phyloP scores from a whole-genome alignment of 1,140 invertebrate species.

The Lethocerus indicus region DNA sequence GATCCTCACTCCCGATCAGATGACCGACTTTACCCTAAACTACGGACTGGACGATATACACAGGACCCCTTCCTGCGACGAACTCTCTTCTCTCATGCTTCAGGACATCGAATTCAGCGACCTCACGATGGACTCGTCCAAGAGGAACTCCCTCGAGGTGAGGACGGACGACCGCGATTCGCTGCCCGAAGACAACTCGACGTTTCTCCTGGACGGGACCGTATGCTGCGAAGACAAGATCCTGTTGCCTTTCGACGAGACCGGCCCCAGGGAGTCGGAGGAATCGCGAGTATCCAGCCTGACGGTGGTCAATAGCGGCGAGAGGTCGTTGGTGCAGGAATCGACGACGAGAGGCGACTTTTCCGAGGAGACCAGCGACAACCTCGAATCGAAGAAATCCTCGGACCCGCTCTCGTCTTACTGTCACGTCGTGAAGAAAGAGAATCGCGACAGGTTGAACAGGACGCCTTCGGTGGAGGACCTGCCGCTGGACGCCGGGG shows the following conservation, averaged over 20 bases:
- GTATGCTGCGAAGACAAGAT: no score
- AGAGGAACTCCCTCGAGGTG: slow-evolving; percentile 10
- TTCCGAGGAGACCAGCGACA: slow-evolving; percentile 14
- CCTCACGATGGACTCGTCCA: slow-evolving; percentile 2
- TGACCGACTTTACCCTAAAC: slow-evolving; percentile 41
- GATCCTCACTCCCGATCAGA: slow-evolving; percentile 71
- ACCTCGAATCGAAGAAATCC: slow-evolving; percentile 12
- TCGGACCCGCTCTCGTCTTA: slow-evolving; percentile 3
- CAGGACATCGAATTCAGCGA: slow-evolving; percentile 7
- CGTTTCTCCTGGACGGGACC: neutral
- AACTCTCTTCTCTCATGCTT: slow-evolving; percentile 11
- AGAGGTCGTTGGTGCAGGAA: no score
- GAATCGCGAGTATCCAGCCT: no score
- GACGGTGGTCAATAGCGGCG: no score
- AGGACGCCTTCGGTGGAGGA: slow-evolving; percentile 67
- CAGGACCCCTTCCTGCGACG: slow-evolving; percentile 14
- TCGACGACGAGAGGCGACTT: slow-evolving; percentile 7
- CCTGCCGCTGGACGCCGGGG: slow-evolving; percentile 54
- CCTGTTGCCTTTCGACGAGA: neutral
- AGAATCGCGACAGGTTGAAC: slow-evolving; percentile 28
- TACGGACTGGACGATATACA: slow-evolving; percentile 5
- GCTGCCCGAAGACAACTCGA: neutral
- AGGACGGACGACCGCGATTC: slow-evolving; percentile 6
- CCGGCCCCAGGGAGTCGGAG: no score
- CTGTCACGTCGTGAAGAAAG: slow-evolving; percentile 10